phyloP scores from a whole-genome alignment of 2,888 invertebrate species.

The Drosophila pseudotalamancana region DNA sequence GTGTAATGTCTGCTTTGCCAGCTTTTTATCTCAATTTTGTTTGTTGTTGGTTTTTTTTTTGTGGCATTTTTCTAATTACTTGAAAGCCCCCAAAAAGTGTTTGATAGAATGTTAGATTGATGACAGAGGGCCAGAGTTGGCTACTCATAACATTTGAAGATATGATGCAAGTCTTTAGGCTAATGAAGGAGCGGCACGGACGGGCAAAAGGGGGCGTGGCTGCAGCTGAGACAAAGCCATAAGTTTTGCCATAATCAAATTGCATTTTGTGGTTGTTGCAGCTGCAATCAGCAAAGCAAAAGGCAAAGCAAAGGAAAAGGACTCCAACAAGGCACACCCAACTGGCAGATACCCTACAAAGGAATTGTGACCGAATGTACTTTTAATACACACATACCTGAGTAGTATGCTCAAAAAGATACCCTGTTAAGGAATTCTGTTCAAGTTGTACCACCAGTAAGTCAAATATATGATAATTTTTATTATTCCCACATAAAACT shows the following conservation, averaged over 20 bases:
- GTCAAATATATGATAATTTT: too few species aligned
- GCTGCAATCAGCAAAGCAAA: conserved; percentile 64
- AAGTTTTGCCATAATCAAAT: conserved; percentile 72
- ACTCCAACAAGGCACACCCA: background rate
- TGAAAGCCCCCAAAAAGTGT: conserved; percentile 56
- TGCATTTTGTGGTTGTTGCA: conserved; percentile 64
- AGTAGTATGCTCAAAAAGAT: too few species aligned
- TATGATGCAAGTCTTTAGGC: conserved; percentile 74
- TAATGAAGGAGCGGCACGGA: conserved; percentile 54
- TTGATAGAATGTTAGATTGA: conserved; percentile 27
- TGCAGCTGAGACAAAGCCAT: conserved; percentile 58
- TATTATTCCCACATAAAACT: too few species aligned
- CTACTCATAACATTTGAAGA: conserved; percentile 54
- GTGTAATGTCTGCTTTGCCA: conserved; percentile 50
- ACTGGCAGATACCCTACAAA: background rate
- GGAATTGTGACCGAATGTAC: background rate
- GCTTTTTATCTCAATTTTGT: background rate
- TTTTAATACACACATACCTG: background rate
- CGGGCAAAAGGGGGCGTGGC: background rate
- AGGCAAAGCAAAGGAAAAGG: background rate
- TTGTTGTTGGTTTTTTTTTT: conserved; percentile 19
- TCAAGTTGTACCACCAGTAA: too few species aligned
- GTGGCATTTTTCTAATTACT: conserved; percentile 75
- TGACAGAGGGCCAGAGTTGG: conserved; percentile 18
- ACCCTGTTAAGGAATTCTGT: background rate